Evolutionary conservation across 1,140 invertebrate genomes (phyloP).

Genomic region (Aphidius ervi): DNA sequence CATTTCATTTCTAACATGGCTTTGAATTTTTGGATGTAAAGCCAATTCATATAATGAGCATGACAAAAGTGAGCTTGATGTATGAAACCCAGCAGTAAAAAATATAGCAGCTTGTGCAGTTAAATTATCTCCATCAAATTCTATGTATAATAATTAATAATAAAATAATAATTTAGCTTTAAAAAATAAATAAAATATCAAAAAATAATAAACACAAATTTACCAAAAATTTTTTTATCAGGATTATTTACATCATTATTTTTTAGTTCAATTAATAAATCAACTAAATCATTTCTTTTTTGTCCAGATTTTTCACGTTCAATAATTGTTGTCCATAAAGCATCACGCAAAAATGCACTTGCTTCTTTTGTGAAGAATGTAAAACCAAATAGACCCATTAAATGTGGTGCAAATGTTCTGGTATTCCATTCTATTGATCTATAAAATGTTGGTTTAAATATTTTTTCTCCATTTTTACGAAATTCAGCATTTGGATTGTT

Average conservation of each 20-base stretch:
- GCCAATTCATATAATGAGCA: conserved; percentile 59
- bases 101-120: conserved; percentile 41
- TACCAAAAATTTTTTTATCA: background rate
- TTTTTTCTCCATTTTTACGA: conserved; percentile 29
- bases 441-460: conserved; percentile 33
- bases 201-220: too few relatives aligned
- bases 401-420: conserved; percentile 41
- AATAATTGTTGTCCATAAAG: conserved; percentile 33
- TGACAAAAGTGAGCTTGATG: conserved; percentile 54
- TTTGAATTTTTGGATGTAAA: conserved; percentile 55
- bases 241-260: conserved; percentile 31
- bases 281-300: conserved; percentile 57
- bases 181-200: too few relatives aligned
- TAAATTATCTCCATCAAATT: conserved; percentile 29
- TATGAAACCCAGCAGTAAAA: conserved; percentile 51
- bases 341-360: conserved; percentile 31
- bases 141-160: conserved; percentile 14
- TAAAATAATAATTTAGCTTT: too few relatives aligned
- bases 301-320: conserved; percentile 37
- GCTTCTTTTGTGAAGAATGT: conserved; percentile 28
- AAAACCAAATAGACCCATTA: conserved; percentile 29
- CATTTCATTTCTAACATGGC: conserved; percentile 55
- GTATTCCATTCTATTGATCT: conserved; percentile 35
- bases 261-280: conserved; percentile 56
- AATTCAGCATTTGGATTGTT: conserved; percentile 47